Conservation (phyloP, 2,888 invertebrate genomes). For the Schizaphis graminum region DNA sequence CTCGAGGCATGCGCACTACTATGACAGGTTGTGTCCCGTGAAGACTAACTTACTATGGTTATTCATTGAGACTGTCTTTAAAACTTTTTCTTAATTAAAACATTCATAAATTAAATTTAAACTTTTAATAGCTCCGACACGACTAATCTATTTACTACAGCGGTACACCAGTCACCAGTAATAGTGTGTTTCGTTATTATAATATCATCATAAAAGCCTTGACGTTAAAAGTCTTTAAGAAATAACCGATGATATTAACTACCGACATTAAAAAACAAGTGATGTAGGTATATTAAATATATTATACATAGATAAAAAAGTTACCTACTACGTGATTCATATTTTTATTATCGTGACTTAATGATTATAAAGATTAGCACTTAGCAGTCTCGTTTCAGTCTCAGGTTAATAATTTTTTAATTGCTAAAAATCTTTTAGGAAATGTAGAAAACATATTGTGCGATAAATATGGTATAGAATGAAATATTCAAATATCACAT, state of each 20-base stretch:
- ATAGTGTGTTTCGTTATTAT: slow-evolving; percentile 13
- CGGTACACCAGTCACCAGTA: slow-evolving; percentile 21
- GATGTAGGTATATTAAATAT: not conserved
- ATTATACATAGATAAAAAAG: no score
- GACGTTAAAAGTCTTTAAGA: not conserved
- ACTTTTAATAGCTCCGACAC: slow-evolving; percentile 22
- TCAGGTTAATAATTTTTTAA: no score
- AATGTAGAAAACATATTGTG: no score
- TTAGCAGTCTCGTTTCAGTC: no score
- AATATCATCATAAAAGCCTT: not conserved
- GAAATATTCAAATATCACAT: no score
- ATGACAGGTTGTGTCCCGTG: not conserved
- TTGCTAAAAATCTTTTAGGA: no score
- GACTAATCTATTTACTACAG: slow-evolving; percentile 23
- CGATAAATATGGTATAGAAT: no score
- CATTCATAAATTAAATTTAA: slow-evolving; percentile 52
- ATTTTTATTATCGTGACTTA: no score
- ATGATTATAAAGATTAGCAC: no score
- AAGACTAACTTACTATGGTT: not conserved
- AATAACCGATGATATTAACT: not conserved
- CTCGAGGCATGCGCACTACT: not conserved
- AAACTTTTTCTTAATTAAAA: slow-evolving; percentile 63
- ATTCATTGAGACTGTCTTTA: slow-evolving; percentile 34
- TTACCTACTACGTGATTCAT: no score
- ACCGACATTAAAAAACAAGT: not conserved